Base-by-base conservation (phyloP, 2,113 vertebrate species). In the Heterotis niloticus region DNA sequence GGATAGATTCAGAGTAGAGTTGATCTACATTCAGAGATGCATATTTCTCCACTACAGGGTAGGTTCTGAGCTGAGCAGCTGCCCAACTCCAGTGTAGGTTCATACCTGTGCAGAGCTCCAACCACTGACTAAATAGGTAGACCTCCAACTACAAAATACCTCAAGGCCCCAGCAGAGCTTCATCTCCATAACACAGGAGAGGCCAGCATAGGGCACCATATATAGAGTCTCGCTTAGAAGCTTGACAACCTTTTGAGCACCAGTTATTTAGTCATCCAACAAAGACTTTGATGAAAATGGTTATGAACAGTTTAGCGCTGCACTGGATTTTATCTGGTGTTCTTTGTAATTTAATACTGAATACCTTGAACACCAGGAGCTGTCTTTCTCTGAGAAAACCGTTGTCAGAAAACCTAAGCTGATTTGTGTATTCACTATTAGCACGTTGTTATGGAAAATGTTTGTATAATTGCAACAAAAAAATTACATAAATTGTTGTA, bases 321-420 rank as follows among this genome's bases (percentile, higher is more conserved):
- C 26, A 57, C 26, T 74, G 54, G 12, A n/a, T 74, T 57, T 74
- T 51, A 23, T 28, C 71, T 24, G 18, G 54, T 28, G 26, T 74
- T 74, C 57, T 74, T 26, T 57, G 23, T 62, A 20, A 23, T 57
- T 74, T 74, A 74, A 74, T 74, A 10, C 24, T 57, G 54, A 57
- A 74, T 54, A 59, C 24, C 54, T 74, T 74, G 56, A n/a, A 23
- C 23, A 73, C n/a, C n/a, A 73, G n/a, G 18, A 57, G 24, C 12
- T 23, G 54, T 57, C 13, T 57, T 23, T 74, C 10, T 28, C 51
- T 74, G 54, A 59, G 71, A 74, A 74, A 59, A 17, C 13, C 54
- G 16, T 74, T 20, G 13, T 73, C 51, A 57, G 26, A 56, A 14
- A 73, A 73, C 0, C 51, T 14, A 56, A 57, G 16, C 34, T 44